Evolutionary conservation across 2,113 vertebrate species (phyloP), one percentile per base, ranked within the genome.

Genomic region (Chaetodon trifascialis): DNA sequence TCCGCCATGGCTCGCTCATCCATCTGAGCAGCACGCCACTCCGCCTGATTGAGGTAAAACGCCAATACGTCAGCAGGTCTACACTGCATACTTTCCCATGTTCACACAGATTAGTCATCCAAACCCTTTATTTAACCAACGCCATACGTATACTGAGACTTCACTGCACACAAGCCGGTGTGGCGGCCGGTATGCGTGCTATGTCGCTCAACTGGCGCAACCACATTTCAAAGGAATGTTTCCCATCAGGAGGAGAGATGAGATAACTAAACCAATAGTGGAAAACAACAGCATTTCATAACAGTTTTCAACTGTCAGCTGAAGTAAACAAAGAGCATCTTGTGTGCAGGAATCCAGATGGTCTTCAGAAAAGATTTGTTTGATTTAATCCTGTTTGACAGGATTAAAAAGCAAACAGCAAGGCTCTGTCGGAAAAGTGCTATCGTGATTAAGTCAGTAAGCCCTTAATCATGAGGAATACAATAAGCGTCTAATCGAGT

Each of bases 21-120:
- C 74, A 62, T 88, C 87, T 94, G 94, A 71, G 94, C 90, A 0
- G 94, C 94, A 62, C 73, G 15, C 93, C 94, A 94, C 80, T 93
- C 95, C 2, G 93, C 94, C 95, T 96, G 75, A 14, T 19, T 2
- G n/a, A 44, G 8, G 21, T 10, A 74, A 77, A 42, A 19, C 30
- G n/a, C 10, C 3, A 40, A 8, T 2, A 11, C 5, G 0, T 71
- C 58, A 51, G 0, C 7, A 47, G n/a, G 21, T 42, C 15, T 60
- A 25, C 23, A 5, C 30, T 23, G 44, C 52, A 47, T 25, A 30
- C 30, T 49, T 72, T 7, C 17, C 11, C 9, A 21, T 21, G 17
- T 54, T 44, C 17, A 56, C 49, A 71, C 4, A 25, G 42, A 40
- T 67, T 11, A 65, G 44, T 69, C 59, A 64, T 71, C 40, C 40